A percentile compares a stretch with the other conserved stretches of the same genome.
phyloP scores from a whole-genome alignment of 1,140 invertebrate genomes.

The Ridgeia piscesae region DNA sequence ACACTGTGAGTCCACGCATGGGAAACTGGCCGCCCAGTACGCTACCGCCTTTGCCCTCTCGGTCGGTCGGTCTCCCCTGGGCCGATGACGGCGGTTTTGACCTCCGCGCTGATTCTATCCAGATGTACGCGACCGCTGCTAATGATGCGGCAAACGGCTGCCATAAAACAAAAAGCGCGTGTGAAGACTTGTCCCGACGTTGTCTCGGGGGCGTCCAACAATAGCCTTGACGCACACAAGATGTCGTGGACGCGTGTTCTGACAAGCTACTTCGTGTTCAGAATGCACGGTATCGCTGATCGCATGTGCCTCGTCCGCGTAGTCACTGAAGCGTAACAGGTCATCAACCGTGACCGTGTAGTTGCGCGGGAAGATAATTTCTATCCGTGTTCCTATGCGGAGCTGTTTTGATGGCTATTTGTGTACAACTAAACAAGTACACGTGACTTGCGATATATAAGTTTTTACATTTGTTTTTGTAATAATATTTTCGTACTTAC shows the following conservation, averaged over 20 bases:
- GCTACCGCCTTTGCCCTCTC: too few species aligned
- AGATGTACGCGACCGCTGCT: neutral
- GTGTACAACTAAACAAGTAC: neutral
- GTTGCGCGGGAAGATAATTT: neutral
- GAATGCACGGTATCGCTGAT: neutral
- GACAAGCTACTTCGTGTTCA: neutral
- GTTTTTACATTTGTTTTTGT: neutral
- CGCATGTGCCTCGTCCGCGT: neutral
- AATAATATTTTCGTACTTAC: too few species aligned
- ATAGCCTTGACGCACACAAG: neutral
- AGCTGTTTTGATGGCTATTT: neutral
- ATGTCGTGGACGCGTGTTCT: neutral
- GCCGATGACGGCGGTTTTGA: neutral
- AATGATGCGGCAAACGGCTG: neutral
- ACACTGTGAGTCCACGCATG: neutral
- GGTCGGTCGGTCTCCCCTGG: neutral
- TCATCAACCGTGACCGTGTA: neutral
- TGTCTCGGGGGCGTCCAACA: neutral
- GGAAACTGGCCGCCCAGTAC: neutral
- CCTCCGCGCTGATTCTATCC: neutral
- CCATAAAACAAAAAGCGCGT: neutral
- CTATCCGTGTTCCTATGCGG: neutral
- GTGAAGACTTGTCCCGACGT: neutral
- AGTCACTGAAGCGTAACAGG: neutral
- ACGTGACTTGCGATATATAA: neutral